Evolutionary conservation across 2,113 vertebrate genomes (phyloP), one percentile per base, ranked within the genome.

Genomic region (Archocentrus centrarchus): DNA sequence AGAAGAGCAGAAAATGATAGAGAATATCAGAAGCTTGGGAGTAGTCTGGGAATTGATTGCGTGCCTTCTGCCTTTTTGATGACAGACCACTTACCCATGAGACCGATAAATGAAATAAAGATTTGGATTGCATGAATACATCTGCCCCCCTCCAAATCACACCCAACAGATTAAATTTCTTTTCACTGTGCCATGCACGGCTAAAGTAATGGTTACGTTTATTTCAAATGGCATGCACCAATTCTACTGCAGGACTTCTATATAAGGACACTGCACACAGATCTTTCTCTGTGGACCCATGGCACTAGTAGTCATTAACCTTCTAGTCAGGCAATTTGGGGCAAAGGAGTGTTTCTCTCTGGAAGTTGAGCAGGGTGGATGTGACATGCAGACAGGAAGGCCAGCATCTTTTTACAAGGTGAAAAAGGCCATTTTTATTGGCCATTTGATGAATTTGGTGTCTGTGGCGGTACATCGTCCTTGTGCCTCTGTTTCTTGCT

Each of bases 261-360:
- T 80, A 78, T 80, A 11, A 59, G 78, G 82, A 83, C 85, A 63
- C 6, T 86, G 79, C 76, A 32, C 75, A 84, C 20, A 44, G 57
- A 79, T 83, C 53, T 58, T 81, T 88, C 85, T 78, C 81, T 84
- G 64, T 63, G 66, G 64, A 82, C 57, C 70, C 30, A 8, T 63
- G 64, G 59, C 64, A 75, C 79, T 66, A 20, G 64, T 64, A 89
- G 86, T 94, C 92, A 95, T 95, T 94, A 93, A 95, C 93, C 93
- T 94, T 92, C 82, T 86, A 88, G 86, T 91, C 86, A 93, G 91
- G 88, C 86, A 92, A 94, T 95, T 93, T 94, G 75, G 91, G 91
- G 85, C 89, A 89, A 53, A 77, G 78, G 75, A 84, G 70, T 11
- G 22, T 88, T 89, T 92, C 89, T 87, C 82, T 89, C 77, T 66